Evolutionary conservation across 2,888 invertebrate species (phyloP), one percentile per base, ranked within the genome.

Genomic region (Alloscopus bannaensis): DNA sequence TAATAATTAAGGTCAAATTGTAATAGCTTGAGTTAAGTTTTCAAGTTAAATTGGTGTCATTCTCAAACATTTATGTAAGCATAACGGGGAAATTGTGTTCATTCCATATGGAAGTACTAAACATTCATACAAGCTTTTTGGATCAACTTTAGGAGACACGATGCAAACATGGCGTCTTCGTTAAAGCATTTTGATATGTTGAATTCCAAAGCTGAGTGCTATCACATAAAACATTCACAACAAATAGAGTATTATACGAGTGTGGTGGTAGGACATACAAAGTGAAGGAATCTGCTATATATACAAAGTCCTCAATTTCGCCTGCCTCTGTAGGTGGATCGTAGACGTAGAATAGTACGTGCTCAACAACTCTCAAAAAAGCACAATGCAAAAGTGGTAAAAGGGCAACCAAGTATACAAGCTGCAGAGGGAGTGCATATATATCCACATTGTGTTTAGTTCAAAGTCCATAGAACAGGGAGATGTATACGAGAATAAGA

Each of bases 101-200:
- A 47, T 47, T n/a, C 62, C 62, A 36, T 42, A 62, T 62, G 62
- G 62, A 42, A 62, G 47, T 4, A n/a, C n/a, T n/a, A 52, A 22
- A 52, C 20, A 24, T 52, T 22, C 52, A 52, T n/a, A n/a, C n/a
- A 22, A 3, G 24, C 3, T 52, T 3, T 22, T 36, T 13, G 13
- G 40, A 36, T 40, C 36, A 42, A 13, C 26, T 6, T 62, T 52
- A 66, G 66, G 66, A 31, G 66, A 50, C 28, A 45, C 31, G 66
- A 50, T 31, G 66, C 50, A 65, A 66, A 66, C 28, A 66, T 66
- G 66, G 66, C 66, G 66, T 66, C 66, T 18, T 45, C 50, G 52
- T 66, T 66, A 47, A 66, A 66, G 59, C 66, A 50, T 76, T 64
- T 55, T 59, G n/a, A n/a, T 71, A 28, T 22, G 55, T 26, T 65